Conservation (phyloP, 2,797 vertebrate genomes). For the Notoglanidium macrostoma region DNA sequence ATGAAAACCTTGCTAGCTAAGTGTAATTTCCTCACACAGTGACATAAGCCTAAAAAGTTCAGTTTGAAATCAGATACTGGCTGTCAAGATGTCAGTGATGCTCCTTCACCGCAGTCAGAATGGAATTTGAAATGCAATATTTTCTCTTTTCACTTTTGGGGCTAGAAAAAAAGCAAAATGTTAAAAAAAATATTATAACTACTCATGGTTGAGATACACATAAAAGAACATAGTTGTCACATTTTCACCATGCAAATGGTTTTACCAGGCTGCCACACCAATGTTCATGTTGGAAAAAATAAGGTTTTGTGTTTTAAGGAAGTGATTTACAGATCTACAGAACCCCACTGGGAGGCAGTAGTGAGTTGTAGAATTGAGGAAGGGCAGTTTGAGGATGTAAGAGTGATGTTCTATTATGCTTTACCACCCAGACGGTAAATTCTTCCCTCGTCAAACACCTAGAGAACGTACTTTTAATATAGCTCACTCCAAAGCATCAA, state of each 20-base stretch:
- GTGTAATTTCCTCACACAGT: not conserved
- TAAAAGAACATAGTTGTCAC: not conserved
- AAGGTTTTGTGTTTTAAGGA: not conserved
- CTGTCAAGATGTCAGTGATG: not conserved
- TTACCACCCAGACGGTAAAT: constrained; percentile 34
- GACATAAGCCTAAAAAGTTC: too few species aligned
- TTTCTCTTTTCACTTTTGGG: too few species aligned
- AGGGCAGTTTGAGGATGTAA: not conserved
- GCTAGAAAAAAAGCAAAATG: not conserved
- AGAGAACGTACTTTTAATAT: constrained; percentile 43
- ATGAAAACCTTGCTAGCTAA: not conserved
- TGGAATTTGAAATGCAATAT: not conserved
- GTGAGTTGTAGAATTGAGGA: constrained; percentile 54
- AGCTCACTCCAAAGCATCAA: constrained; percentile 32
- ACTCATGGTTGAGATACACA: not conserved
- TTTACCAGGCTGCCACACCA: not conserved
- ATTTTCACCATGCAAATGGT: too few species aligned
- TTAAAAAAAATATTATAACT: not conserved
- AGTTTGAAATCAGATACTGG: not conserved
- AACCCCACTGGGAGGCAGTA: constrained; percentile 71
- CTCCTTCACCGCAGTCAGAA: not conserved
- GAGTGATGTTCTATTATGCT: constrained; percentile 35
- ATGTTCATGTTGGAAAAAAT: not conserved
- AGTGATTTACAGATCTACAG: not conserved
- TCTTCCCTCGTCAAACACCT: constrained; percentile 36